Conservation (phyloP, 2,888 invertebrate genomes). For the Hirtodrosophila trivittata region DNA sequence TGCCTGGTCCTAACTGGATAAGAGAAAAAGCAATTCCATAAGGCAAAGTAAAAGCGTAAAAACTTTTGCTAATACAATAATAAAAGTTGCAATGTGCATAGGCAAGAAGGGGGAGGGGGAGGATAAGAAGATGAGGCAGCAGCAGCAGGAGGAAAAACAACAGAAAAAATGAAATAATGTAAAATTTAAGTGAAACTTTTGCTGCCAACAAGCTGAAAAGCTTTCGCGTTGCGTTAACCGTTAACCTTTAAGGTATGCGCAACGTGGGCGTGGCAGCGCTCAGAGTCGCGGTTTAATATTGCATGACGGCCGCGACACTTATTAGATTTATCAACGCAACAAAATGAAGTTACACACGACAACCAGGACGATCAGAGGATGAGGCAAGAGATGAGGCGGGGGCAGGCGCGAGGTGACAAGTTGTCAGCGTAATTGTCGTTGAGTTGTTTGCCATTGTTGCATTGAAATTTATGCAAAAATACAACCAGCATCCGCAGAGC, state of each 20-base stretch:
- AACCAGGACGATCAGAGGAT: slow-evolving; percentile 6
- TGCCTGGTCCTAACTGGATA: slow-evolving; percentile 16
- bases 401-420: slow-evolving; percentile 19
- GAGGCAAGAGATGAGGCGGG: neutral
- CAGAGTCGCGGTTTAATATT: slow-evolving; percentile 53
- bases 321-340: slow-evolving; percentile 74
- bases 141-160: slow-evolving; percentile 8
- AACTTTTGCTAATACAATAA: slow-evolving; percentile 75
- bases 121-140: neutral
- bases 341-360: slow-evolving; percentile 59
- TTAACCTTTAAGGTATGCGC: slow-evolving; percentile 61
- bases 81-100: slow-evolving; percentile 72
- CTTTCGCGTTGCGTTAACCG: slow-evolving; percentile 53
- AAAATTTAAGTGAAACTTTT: slow-evolving; percentile 69
- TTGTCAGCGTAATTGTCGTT: slow-evolving; percentile 48
- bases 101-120: slow-evolving; percentile 21
- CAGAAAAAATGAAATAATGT: slow-evolving; percentile 6
- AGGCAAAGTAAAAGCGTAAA: slow-evolving; percentile 50
- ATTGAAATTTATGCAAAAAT: slow-evolving; percentile 57
- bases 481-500: slow-evolving; percentile 3
- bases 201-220: slow-evolving; percentile 59
- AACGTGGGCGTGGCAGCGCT: slow-evolving; percentile 3
- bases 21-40: slow-evolving; percentile 32
- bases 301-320: slow-evolving; percentile 66
- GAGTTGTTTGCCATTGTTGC: slow-evolving; percentile 46